Conservation (phyloP, 2,797 vertebrate species). For the Loriculus beryllinus region DNA sequence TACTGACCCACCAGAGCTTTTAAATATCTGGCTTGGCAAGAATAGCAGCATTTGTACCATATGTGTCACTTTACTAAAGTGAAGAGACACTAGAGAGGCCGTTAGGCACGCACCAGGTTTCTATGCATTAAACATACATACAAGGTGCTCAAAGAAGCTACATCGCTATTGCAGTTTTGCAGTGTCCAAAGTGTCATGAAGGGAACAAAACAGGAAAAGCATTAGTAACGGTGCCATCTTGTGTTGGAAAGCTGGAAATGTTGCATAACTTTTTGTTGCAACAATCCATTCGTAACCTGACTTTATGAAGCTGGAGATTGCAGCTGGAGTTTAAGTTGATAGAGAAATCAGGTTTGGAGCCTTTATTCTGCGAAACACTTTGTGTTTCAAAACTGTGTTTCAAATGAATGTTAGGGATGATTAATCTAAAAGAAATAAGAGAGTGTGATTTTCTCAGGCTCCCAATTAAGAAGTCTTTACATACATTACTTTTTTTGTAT, state of each 20-base stretch:
- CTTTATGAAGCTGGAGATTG: background rate
- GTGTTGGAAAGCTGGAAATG: conserved; percentile 63
- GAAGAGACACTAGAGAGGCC: background rate
- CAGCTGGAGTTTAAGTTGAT: background rate
- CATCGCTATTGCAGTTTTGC: accelerated
- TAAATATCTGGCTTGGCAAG: background rate
- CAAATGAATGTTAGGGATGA: background rate
- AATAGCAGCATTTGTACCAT: background rate
- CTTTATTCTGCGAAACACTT: background rate
- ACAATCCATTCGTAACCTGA: background rate
- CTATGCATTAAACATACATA: background rate
- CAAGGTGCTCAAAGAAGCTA: background rate
- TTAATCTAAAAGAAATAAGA: background rate
- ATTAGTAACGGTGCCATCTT: conserved; percentile 76
- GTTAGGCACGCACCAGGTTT: background rate
- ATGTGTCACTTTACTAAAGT: accelerated
- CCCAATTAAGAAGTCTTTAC: background rate
- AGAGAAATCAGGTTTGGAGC: background rate
- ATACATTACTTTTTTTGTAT: background rate
- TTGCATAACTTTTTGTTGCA: background rate
- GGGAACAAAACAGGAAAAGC: conserved; percentile 19
- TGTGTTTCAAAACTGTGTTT: background rate
- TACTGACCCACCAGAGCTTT: background rate
- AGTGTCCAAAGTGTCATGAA: background rate
- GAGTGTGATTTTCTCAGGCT: background rate